Base-by-base conservation (phyloP, 2,113 vertebrate species). In the Elephas maximus region DNA sequence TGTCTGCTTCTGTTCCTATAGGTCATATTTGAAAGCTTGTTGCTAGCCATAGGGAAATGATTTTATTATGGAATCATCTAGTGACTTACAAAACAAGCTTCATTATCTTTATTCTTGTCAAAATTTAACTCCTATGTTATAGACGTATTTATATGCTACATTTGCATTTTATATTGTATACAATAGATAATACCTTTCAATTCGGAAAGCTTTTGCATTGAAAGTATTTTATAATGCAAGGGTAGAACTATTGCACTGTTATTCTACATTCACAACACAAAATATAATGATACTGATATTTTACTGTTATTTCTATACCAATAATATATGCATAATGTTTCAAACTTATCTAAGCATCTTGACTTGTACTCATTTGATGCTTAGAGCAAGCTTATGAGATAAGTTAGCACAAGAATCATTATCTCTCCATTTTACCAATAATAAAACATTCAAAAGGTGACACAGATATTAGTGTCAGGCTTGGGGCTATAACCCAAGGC, bases 11-110 rank as follows among this genome's bases (percentile, higher is more conserved):
- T 69, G 28, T 86, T 86, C 28, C 37, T 81, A 79, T 57, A 94
- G 74, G 71, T 95, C 87, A 74, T 90, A 86, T 88, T 11, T 95
- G 87, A 97, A 96, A 97, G 96, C 65, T 92, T 92, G 45, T 93
- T 92, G 92, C 53, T 62, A 96, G 67, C 6, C 73, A 57, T 57
- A 88, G 62, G 73, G 30, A 92, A 96, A 84, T 97, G 37, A 90
- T 95, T 95, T 89, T 93, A 90, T 97, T 85, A 93, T 81, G 79
- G 84, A 90, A 93, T 96, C 87, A 95, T 45, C 73, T 93, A 97
- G 33, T 83, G 45, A 26, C 41, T 73, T 51, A 94, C 45, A 88
- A 83, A 96, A 53, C 74, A 96, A 69, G 37, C 48, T 95, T 90
- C 62, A 76, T 30, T 94, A 73, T 79, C 60, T 96, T 94, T 8